A percentile compares a stretch with the other conserved stretches of the same genome.
phyloP scores from a whole-genome alignment of 2,797 vertebrate genomes.

The Pogoniulus pusillus region DNA sequence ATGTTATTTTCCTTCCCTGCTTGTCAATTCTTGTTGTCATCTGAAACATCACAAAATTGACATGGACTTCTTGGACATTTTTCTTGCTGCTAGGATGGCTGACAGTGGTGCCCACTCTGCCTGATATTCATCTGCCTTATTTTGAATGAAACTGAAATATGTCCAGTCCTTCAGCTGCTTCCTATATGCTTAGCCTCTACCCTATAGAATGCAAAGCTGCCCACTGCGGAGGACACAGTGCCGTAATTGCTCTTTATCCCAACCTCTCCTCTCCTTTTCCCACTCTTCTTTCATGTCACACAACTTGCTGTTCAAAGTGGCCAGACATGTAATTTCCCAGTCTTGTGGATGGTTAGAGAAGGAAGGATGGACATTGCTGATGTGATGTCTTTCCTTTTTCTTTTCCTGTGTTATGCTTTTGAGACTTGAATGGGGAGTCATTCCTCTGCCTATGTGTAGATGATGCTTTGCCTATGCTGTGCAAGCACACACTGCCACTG shows the following conservation, averaged over 20 bases:
- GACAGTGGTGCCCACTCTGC: not conserved
- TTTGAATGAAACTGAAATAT: not conserved
- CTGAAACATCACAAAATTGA: not conserved
- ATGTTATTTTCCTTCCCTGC: not conserved
- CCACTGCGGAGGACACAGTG: not conserved
- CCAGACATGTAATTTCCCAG: not conserved
- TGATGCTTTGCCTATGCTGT: not conserved
- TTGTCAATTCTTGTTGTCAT: not conserved
- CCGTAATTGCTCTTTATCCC: not conserved
- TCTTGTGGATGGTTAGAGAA: not conserved
- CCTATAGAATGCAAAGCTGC: not conserved
- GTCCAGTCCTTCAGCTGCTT: not conserved
- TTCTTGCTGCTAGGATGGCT: not conserved
- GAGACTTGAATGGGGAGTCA: not conserved
- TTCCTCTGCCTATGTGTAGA: not conserved
- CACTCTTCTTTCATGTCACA: rapidly evolving
- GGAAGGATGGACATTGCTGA: not conserved
- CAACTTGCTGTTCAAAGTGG: not conserved
- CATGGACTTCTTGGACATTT: rapidly evolving
- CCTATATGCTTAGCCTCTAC: not conserved
- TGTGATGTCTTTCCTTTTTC: not conserved
- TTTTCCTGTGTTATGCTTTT: not conserved
- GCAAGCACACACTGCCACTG: rapidly evolving
- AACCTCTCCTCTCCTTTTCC: not conserved
- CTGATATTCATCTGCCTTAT: not conserved